A percentile compares a stretch with the other conserved stretches of the same genome.
These are phyloP conservation scores for Philotrypesis tridentata DNA, from an alignment of 1,140 invertebrate genomes.

Conservation along the genomic window DNA sequence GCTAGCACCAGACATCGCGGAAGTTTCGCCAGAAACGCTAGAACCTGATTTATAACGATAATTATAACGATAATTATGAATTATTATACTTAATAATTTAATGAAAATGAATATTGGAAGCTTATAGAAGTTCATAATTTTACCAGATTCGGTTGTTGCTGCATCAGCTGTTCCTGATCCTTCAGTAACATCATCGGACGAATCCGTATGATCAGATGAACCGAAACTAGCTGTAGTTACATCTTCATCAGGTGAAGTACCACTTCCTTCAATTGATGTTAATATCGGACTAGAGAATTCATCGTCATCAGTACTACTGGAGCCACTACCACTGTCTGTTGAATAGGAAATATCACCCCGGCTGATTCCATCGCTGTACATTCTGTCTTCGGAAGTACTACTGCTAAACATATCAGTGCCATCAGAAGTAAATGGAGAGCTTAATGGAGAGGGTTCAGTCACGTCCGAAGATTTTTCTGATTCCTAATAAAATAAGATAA, in stretches of 20 bases:
- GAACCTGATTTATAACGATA: constrained; percentile 1
- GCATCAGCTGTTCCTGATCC: constrained; percentile 38
- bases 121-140: constrained; percentile 41
- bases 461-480: constrained; percentile 42
- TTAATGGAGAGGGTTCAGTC: constrained; percentile 60
- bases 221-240: constrained; percentile 34
- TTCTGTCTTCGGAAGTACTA: constrained; percentile 73
- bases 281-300: constrained; percentile 32
- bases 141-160: constrained; percentile 27
- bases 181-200: constrained; percentile 38
- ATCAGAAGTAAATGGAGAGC: constrained; percentile 54
- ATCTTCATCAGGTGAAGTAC: constrained; percentile 57
- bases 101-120: constrained; percentile 46
- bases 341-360: constrained; percentile 63
- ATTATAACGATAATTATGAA: background rate
- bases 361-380: constrained; percentile 77
- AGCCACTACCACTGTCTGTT: constrained; percentile 55
- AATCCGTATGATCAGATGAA: constrained; percentile 34
- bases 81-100: background rate
- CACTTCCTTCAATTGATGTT: constrained; percentile 63
- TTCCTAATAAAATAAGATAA: constrained; percentile 44
- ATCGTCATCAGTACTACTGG: constrained; percentile 50
- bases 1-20: constrained; percentile 48
- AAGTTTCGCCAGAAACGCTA: constrained; percentile 38
- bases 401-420: constrained; percentile 48